phyloP scores from a whole-genome alignment of 2,113 vertebrate genomes.

The Alouatta palliata region DNA sequence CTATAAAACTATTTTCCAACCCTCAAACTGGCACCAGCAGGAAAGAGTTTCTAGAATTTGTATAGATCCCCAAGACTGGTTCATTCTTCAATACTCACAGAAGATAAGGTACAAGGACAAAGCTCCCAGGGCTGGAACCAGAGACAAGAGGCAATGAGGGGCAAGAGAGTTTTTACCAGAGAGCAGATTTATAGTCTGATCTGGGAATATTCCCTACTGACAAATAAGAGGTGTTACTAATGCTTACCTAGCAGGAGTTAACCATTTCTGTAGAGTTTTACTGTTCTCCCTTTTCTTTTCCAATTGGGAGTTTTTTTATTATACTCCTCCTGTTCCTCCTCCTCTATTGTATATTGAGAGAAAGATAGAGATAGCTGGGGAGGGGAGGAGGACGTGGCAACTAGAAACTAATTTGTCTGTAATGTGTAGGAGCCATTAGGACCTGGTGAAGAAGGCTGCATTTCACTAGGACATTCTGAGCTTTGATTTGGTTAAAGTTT shows the following conservation, averaged over 20 bases:
- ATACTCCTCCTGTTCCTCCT: neutral
- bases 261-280: neutral
- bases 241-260: neutral
- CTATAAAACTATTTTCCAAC: neutral
- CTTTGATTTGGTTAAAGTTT: neutral
- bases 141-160: neutral
- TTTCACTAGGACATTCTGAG: neutral
- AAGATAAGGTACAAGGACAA: neutral
- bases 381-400: neutral
- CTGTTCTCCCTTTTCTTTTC: neutral
- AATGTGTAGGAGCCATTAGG: neutral
- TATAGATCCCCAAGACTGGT: neutral
- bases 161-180: neutral
- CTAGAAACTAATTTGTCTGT: neutral
- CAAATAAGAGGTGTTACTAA: neutral
- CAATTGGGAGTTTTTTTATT: neutral
- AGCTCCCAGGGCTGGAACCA: neutral
- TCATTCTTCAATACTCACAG: neutral
- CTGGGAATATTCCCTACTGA: neutral
- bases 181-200: neutral
- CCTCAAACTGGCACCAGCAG: neutral
- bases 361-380: neutral
- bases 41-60: neutral
- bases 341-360: neutral
- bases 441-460: neutral